phyloP scores from a whole-genome alignment of 2,113 vertebrate species.

The Madoqua kirkii region DNA sequence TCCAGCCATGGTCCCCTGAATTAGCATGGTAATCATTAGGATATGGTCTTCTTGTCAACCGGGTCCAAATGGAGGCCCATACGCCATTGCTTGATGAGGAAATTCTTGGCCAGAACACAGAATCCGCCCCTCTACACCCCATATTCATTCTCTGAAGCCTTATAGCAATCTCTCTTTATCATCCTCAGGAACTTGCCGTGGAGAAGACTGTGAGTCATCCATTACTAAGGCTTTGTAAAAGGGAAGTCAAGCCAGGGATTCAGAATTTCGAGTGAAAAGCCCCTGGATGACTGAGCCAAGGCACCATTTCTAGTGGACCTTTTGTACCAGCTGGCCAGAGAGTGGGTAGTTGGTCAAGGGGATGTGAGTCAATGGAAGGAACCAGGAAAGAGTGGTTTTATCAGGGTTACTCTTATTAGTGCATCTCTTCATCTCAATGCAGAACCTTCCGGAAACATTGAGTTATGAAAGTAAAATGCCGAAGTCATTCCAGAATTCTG shows the following conservation, averaged over 20 bases:
- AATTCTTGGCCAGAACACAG: constrained; percentile 39
- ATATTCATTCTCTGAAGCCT: constrained; percentile 19
- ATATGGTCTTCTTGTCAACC: constrained; percentile 20
- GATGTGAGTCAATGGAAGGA: constrained; percentile 41
- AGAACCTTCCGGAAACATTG: background rate
- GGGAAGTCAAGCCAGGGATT: background rate
- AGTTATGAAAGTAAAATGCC: constrained; percentile 18
- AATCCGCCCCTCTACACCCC: background rate
- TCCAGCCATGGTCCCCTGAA: constrained; percentile 9
- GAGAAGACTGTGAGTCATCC: constrained; percentile 21
- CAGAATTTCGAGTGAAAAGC: constrained; percentile 1
- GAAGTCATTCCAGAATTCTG: constrained; percentile 37
- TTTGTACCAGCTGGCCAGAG: background rate
- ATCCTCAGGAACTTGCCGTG: background rate
- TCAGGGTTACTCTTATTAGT: background rate
- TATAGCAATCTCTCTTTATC: background rate
- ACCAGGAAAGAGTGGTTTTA: background rate
- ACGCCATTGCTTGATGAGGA: background rate
- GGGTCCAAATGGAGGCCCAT: background rate
- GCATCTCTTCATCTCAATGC: background rate
- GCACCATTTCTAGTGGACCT: background rate
- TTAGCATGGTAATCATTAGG: background rate
- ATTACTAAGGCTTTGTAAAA: constrained; percentile 1
- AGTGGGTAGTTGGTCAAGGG: background rate
- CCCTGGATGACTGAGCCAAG: background rate